These are phyloP conservation scores for Deilephila elpenor DNA, from an alignment of 2,888 invertebrate genomes.

Conservation along the genomic window DNA sequence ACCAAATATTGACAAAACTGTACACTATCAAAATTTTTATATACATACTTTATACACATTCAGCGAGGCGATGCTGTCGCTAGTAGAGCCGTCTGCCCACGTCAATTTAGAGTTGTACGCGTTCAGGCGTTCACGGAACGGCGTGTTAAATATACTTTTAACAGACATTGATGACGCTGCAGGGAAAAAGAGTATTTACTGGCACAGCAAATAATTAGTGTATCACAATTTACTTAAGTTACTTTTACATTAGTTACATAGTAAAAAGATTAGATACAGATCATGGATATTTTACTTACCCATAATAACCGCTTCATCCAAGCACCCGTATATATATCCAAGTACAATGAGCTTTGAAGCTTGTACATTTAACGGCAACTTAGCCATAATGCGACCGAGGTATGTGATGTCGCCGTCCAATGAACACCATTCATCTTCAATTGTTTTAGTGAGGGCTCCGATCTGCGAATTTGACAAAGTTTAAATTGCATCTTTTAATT, in stretches of 20 bases:
- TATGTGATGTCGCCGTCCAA: slow-evolving; percentile 95
- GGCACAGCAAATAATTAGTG: too few relatives aligned
- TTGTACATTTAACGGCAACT: slow-evolving; percentile 92
- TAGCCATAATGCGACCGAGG: slow-evolving; percentile 92
- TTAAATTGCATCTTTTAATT: too few relatives aligned
- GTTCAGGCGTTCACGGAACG: slow-evolving; percentile 88
- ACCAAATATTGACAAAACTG: too few relatives aligned
- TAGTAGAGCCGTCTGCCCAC: slow-evolving; percentile 92
- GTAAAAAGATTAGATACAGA: too few relatives aligned
- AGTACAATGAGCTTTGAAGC: slow-evolving; percentile 93
- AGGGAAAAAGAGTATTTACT: slow-evolving; percentile 40
- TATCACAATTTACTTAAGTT: too few relatives aligned
- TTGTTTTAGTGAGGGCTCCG: slow-evolving; percentile 90
- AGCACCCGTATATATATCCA: slow-evolving; percentile 93
- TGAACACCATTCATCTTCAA: slow-evolving; percentile 77
- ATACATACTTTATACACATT: slow-evolving; percentile 90
- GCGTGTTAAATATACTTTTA: slow-evolving; percentile 91
- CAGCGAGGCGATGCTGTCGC: slow-evolving; percentile 93
- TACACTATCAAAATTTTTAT: background rate
- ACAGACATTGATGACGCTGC: slow-evolving; percentile 92
- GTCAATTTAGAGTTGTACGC: slow-evolving; percentile 90
- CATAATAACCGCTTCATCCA: slow-evolving; percentile 94
- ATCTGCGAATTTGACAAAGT: slow-evolving; percentile 71
- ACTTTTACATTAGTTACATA: too few relatives aligned
- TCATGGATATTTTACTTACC: slow-evolving; percentile 79